Evolutionary conservation across 2,113 vertebrate species (phyloP).

Genomic region (Calonectris borealis): DNA sequence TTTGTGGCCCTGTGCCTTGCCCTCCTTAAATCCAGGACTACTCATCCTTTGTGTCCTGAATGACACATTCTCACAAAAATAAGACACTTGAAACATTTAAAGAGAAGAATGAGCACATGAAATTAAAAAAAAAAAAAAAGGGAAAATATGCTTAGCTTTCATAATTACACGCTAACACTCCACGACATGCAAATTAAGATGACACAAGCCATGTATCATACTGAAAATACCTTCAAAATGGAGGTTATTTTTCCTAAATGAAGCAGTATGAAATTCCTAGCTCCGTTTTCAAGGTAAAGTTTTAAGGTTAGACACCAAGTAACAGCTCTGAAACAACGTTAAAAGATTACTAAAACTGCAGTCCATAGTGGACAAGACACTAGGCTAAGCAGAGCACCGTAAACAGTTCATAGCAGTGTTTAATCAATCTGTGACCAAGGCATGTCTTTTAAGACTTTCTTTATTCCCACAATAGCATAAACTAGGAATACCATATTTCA

Average conservation of each 20-base stretch:
- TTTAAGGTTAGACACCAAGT: not conserved
- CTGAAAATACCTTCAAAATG: not conserved
- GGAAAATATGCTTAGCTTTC: not conserved
- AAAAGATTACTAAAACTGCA: not conserved
- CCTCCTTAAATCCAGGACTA: not conserved
- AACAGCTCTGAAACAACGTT: not conserved
- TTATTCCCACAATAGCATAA: not conserved
- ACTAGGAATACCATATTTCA: fast-evolving
- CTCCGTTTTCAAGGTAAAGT: not conserved
- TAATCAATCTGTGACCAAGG: not conserved
- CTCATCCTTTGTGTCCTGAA: not conserved
- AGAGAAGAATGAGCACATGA: not conserved
- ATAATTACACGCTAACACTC: not conserved
- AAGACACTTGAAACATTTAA: not conserved
- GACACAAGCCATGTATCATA: not conserved
- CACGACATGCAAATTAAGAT: not conserved
- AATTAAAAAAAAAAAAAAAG: not conserved
- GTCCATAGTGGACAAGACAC: fast-evolving
- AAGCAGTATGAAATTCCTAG: not conserved
- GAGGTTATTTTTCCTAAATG: not conserved
- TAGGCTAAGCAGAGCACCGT: not conserved
- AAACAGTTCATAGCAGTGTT: not conserved
- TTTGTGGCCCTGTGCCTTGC: not conserved
- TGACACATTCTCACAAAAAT: not conserved
- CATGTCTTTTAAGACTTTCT: not conserved